Percentiles rank a stretch among this genome's conserved stretches.
Conservation (phyloP, 2,113 vertebrate species). For the Odontesthes bonariensis region DNA sequence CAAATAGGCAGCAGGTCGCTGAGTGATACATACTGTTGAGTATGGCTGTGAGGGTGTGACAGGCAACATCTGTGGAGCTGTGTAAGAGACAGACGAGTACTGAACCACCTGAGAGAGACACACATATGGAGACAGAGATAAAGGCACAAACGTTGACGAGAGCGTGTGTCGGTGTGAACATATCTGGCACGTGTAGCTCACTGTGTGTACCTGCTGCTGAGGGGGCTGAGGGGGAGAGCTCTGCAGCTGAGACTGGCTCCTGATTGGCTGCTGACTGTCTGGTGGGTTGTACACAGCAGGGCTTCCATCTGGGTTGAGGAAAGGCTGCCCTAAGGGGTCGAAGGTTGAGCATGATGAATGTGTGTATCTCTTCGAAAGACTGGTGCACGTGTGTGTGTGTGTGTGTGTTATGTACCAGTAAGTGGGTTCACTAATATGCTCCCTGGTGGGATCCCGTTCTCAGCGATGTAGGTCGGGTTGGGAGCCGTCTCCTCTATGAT, state of each 20-base stretch:
- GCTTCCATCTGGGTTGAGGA: slow-evolving; percentile 94
- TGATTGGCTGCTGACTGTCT: slow-evolving; percentile 86
- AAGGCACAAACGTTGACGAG: slow-evolving; percentile 25
- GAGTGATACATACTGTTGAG: slow-evolving; percentile 83
- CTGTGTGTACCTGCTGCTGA: slow-evolving; percentile 83
- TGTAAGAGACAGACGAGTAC: slow-evolving; percentile 90
- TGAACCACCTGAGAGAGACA: slow-evolving; percentile 81
- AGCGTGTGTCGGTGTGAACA: background rate
- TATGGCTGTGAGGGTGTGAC: slow-evolving; percentile 89
- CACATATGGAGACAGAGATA: slow-evolving; percentile 54
- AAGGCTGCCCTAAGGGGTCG: slow-evolving; percentile 89
- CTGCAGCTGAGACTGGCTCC: slow-evolving; percentile 84
- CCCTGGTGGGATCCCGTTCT: slow-evolving; percentile 94
- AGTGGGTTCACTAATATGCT: slow-evolving; percentile 95
- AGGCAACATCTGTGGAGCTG: slow-evolving; percentile 91
- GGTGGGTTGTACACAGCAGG: slow-evolving; percentile 96
- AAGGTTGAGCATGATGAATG: slow-evolving; percentile 20
- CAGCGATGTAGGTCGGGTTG: slow-evolving; percentile 89
- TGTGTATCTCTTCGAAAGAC: background rate
- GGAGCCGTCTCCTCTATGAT: slow-evolving; percentile 72
- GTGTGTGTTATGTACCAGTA: slow-evolving; percentile 84
- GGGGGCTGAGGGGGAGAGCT: slow-evolving; percentile 76
- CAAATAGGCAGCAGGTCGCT: slow-evolving; percentile 13
- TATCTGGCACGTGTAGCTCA: background rate
- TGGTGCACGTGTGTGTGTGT: background rate